Evolutionary conservation across 2,113 vertebrate species (phyloP), one percentile per base, ranked within the genome.

Genomic region (Pseudonaja textilis): DNA sequence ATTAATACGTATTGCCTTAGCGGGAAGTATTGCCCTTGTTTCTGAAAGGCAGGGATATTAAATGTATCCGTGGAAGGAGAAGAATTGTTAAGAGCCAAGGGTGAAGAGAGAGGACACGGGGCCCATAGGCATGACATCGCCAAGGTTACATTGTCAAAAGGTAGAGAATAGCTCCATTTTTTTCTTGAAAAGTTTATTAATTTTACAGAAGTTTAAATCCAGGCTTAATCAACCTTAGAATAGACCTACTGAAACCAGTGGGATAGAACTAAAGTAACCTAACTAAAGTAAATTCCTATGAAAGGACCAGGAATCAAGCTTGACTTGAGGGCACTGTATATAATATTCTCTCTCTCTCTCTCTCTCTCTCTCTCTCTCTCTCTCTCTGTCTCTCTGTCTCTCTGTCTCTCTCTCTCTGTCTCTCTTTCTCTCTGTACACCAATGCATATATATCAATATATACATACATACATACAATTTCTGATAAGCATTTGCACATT

Each of bases 1-100:
- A 96, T 93, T 95, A 87, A 29, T 93, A 96, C 93, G 95, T 95
- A 93, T 96, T 94, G 93, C 93, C 95, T 95, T 94, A 69, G 94
- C 96, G 92, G 95, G 96, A 96, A 97, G 96, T 93, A 93, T 85
- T 93, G 95, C 91, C 95, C 95, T 94, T 94, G 94, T 94, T 97
- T 95, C 95, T 95, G 69, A 94, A 92, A 94, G 95, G 96, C 90
- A 94, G 34, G 55, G 88, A 39, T 93, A 96, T 74, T 87, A 81
- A 16, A 22, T 55, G 45, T 54, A 39, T 29, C 2, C 1, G n/a
- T 89, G 23, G 22, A 57, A 91, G 85, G 89, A 29, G n/a, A 64
- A 42, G 74, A 22, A 81, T 81, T 42, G 74, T 47, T 47, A n/a
- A 29, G 42, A 74, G 57, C 54, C 10, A 39, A 56, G n/a, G n/a